phyloP scores from a whole-genome alignment of 2,888 invertebrate genomes.

The Drosophila anceps region DNA sequence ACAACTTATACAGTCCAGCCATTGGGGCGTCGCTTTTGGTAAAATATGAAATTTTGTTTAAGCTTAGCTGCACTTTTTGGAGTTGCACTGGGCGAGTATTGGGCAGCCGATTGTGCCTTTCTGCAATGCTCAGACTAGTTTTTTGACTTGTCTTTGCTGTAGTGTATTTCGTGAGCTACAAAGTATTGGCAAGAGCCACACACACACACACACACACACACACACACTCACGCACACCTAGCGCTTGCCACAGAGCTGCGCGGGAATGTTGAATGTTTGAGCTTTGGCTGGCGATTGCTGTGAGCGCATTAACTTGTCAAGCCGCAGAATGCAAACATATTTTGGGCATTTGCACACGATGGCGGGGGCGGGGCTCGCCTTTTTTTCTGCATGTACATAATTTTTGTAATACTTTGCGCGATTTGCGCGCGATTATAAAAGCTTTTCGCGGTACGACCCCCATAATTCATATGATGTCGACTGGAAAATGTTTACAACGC shows the following conservation, averaged over 20 bases:
- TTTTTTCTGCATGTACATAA: constrained; percentile 71
- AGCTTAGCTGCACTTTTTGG: not conserved
- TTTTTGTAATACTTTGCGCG: constrained; percentile 82
- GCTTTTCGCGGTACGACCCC: constrained; percentile 84
- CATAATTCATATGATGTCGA: constrained; percentile 84
- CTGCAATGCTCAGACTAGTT: not conserved
- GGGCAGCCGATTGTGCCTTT: not conserved
- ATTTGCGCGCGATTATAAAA: constrained; percentile 84
- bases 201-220: not conserved
- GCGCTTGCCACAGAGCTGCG: not conserved
- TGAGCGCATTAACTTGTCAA: constrained; percentile 83
- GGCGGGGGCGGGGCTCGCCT: not conserved
- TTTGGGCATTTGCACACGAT: constrained; percentile 77
- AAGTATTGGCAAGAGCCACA: not conserved
- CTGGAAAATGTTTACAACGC: constrained; percentile 81
- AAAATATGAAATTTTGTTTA: too few species aligned
- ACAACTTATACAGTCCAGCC: too few species aligned
- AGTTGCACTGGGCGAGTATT: not conserved
- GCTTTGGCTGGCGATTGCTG: constrained; percentile 49
- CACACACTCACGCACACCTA: not conserved
- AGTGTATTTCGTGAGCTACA: not conserved
- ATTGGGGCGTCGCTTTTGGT: not conserved
- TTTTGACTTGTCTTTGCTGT: not conserved
- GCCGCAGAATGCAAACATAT: constrained; percentile 82
- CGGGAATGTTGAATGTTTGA: constrained; percentile 17